Conservation (phyloP, 2,113 vertebrate genomes). For the Amblyornis subalaris region DNA sequence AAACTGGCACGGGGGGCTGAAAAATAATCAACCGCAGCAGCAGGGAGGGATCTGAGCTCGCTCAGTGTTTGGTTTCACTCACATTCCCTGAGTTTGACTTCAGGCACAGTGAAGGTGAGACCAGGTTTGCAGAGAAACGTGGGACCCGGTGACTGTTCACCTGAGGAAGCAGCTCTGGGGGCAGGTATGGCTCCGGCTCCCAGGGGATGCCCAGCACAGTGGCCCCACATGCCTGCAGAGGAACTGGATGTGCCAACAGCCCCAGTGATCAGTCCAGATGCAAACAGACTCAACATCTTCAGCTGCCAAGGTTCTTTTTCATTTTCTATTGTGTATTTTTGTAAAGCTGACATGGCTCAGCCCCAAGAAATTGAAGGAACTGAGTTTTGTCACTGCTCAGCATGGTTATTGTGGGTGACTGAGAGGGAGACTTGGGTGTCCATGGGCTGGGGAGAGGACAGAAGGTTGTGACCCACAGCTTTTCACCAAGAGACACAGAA, state of each 20-base stretch:
- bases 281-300: not conserved
- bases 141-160: not conserved
- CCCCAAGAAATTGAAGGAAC: not conserved
- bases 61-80: not conserved
- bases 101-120: not conserved
- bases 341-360: not conserved
- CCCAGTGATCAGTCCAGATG: no score
- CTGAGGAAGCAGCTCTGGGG: not conserved
- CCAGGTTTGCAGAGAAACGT: not conserved
- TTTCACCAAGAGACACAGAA: not conserved
- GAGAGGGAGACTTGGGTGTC: fast-evolving
- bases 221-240: fast-evolving
- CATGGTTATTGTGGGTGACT: not conserved
- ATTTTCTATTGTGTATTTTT: not conserved
- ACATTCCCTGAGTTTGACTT: not conserved
- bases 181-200: fast-evolving
- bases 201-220: fast-evolving
- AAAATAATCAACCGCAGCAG: not conserved
- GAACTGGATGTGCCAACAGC: not conserved
- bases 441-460: fast-evolving
- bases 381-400: fast-evolving
- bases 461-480: not conserved
- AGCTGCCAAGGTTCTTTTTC: not conserved
- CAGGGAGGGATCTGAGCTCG: not conserved
- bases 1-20: not conserved